Conservation (phyloP, 1,140 invertebrate genomes). For the Papilio machaon region DNA sequence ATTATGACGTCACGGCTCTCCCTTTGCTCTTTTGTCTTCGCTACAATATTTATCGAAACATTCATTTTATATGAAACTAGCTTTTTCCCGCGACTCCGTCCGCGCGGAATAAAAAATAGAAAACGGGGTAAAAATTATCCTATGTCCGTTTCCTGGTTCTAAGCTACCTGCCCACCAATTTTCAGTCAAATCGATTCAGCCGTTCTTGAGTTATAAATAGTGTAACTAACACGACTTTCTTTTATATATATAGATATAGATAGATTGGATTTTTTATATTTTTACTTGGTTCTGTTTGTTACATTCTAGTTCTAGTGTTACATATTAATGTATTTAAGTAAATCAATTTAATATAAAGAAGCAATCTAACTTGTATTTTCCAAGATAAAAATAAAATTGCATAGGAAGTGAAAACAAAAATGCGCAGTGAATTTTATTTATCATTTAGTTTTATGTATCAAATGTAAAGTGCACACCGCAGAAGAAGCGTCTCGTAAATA, state of each 20-base stretch:
- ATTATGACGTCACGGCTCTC: not conserved
- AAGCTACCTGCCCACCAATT: not conserved
- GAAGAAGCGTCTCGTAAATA: slow-evolving; percentile 14
- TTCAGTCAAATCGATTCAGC: slow-evolving; percentile 21
- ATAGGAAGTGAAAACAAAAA: not conserved
- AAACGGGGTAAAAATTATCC: too few relatives aligned
- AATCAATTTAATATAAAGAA: too few relatives aligned
- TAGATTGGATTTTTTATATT: not conserved
- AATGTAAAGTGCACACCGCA: slow-evolving; percentile 13
- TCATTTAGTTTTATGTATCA: not conserved
- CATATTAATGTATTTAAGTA: too few relatives aligned
- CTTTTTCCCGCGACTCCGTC: not conserved
- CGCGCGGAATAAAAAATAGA: too few relatives aligned
- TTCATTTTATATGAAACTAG: not conserved
- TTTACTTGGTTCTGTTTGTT: too few relatives aligned
- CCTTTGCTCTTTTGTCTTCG: slow-evolving; percentile 8
- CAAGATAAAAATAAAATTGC: not conserved
- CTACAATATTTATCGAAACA: not conserved
- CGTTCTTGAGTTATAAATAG: slow-evolving; percentile 33
- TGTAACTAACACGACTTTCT: slow-evolving; percentile 38
- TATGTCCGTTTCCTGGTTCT: too few relatives aligned
- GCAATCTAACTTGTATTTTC: too few relatives aligned
- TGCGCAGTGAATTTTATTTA: slow-evolving; percentile 6
- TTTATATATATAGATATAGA: not conserved
- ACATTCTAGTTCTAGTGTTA: too few relatives aligned